These are phyloP conservation scores for Rambutsinella grinnellia DNA, from an alignment of 2,888 invertebrate genomes.

Conservation along the genomic window DNA sequence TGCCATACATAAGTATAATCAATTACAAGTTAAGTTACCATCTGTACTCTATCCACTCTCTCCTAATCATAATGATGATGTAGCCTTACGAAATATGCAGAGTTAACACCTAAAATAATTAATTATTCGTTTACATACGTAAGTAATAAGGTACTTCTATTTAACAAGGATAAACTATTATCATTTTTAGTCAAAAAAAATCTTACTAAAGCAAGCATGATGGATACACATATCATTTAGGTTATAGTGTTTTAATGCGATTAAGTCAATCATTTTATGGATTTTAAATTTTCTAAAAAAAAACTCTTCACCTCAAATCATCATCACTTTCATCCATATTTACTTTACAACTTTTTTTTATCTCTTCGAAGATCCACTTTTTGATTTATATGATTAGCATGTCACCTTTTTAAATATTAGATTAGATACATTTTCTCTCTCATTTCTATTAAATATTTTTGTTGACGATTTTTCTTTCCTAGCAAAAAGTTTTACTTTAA, in stretches of 20 bases:
- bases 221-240: too few relatives aligned
- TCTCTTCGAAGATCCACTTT: too few relatives aligned
- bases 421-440: neutral
- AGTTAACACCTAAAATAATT: constrained; percentile 28
- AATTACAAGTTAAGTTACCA: neutral
- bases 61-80: neutral
- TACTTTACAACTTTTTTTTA: too few relatives aligned
- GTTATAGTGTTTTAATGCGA: constrained; percentile 7
- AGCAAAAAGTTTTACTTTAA: constrained; percentile 9
- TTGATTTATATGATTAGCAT: neutral
- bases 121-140: constrained; percentile 6
- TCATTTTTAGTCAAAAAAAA: neutral
- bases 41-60: neutral
- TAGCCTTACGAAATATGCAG: constrained; percentile 15
- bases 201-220: constrained; percentile 47
- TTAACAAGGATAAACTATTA: constrained; percentile 25
- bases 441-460: neutral
- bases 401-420: neutral
- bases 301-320: neutral
- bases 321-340: too few relatives aligned
- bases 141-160: constrained; percentile 51
- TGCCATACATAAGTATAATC: constrained; percentile 34
- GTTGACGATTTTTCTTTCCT: neutral
- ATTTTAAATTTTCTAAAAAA: too few relatives aligned
- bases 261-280: constrained; percentile 5